Conservation (phyloP, 1,140 invertebrate genomes). For the Eueides isabella region DNA sequence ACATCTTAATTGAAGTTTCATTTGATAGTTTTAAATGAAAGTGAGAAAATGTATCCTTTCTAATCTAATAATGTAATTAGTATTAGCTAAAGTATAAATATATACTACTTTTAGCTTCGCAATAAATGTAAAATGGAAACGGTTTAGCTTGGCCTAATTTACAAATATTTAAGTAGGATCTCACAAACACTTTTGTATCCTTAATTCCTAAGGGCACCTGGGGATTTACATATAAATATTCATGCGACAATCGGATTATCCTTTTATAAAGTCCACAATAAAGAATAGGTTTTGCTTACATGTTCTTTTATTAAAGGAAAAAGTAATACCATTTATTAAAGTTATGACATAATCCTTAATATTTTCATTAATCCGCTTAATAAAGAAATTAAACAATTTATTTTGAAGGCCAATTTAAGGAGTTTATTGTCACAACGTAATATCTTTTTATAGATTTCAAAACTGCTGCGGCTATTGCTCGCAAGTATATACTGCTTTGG, state of each 20-base stretch:
- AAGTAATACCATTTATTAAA: too few species aligned
- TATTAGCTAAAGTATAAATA: background rate
- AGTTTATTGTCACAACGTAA: too few species aligned
- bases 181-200: background rate
- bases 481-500: too few species aligned
- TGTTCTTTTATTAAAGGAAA: too few species aligned
- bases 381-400: too few species aligned
- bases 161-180: slow-evolving; percentile 1
- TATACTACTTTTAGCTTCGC: background rate
- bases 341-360: background rate
- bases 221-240: background rate
- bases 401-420: too few species aligned
- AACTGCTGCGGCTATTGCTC: too few species aligned
- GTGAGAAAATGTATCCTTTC: too few species aligned
- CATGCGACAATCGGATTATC: background rate
- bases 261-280: background rate
- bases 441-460: too few species aligned
- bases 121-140: background rate
- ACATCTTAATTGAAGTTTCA: too few species aligned
- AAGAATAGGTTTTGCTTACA: slow-evolving; percentile 8
- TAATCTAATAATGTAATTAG: too few species aligned
- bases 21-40: too few species aligned
- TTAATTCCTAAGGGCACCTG: background rate
- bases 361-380: background rate
- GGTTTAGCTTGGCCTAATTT: background rate